Conservation (phyloP, 2,888 invertebrate species). For the Geophilus truncorum region DNA sequence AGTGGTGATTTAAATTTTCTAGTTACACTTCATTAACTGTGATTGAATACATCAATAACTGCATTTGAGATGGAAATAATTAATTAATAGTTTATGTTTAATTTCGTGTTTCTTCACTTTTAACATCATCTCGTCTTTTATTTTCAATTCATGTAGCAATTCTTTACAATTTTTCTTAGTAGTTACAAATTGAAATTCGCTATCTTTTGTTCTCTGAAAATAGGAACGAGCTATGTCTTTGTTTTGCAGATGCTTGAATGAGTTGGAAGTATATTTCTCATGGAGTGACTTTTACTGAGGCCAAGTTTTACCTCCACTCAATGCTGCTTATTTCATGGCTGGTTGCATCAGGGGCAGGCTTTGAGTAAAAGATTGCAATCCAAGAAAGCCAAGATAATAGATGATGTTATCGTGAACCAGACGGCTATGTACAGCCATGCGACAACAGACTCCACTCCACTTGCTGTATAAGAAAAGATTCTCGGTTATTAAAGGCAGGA, state of each 20-base stretch:
- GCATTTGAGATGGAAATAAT: too few relatives aligned
- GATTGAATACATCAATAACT: too few relatives aligned
- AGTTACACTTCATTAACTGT: too few relatives aligned
- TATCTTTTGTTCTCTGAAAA: not conserved
- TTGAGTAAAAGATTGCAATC: constrained; percentile 27
- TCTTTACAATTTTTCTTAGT: not conserved
- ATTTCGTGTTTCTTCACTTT: not conserved
- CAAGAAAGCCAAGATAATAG: constrained; percentile 27
- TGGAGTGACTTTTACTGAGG: constrained; percentile 20
- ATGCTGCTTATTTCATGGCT: constrained; percentile 27
- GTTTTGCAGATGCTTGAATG: constrained; percentile 27
- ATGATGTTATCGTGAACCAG: constrained; percentile 27
- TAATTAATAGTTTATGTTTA: too few relatives aligned
- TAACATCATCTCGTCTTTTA: not conserved
- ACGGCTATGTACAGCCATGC: constrained; percentile 23
- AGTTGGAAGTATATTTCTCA: constrained; percentile 22
- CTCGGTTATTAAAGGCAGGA: not conserved
- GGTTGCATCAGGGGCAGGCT: constrained; percentile 27
- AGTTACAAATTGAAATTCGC: not conserved
- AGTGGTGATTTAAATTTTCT: too few relatives aligned
- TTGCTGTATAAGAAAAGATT: not conserved
- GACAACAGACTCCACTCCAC: constrained; percentile 10
- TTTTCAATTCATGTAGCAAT: not conserved
- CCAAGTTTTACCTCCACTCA: constrained; percentile 27
- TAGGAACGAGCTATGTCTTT: constrained; percentile 1